Conservation (phyloP, 2,113 vertebrate genomes). For the Ctenomys sociabilis region DNA sequence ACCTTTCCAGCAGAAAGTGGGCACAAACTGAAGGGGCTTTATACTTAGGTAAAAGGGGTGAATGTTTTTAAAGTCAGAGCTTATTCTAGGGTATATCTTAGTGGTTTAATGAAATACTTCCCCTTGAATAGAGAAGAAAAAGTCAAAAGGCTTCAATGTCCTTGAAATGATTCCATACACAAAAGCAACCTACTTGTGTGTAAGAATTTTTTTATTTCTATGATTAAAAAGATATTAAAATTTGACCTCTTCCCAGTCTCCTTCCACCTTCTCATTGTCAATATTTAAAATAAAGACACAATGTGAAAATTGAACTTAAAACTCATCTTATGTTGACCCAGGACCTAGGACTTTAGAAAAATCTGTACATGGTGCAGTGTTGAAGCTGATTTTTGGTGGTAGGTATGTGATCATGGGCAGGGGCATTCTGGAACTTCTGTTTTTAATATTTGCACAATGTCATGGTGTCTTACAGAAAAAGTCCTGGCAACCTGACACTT, state of each 20-base stretch:
- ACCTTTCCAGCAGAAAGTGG: slow-evolving; percentile 10
- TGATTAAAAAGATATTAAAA: slow-evolving; percentile 61
- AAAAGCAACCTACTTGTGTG: slow-evolving; percentile 54
- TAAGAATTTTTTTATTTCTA: slow-evolving; percentile 40
- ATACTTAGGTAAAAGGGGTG: neutral
- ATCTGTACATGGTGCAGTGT: slow-evolving; percentile 69
- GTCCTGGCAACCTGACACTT: slow-evolving; percentile 42
- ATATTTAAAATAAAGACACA: slow-evolving; percentile 66
- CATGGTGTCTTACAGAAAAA: slow-evolving; percentile 61
- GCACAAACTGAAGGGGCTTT: slow-evolving; percentile 9
- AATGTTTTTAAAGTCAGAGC: neutral
- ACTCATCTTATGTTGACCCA: slow-evolving; percentile 63
- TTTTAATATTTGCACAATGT: slow-evolving; percentile 57
- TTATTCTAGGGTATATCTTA: slow-evolving; percentile 20
- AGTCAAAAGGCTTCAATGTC: neutral
- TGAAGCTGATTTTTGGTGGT: slow-evolving; percentile 49
- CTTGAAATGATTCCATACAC: slow-evolving; percentile 65
- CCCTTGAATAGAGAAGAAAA: neutral
- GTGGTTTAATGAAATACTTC: neutral
- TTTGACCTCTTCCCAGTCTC: neutral
- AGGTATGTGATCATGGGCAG: slow-evolving; percentile 44
- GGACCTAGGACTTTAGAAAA: slow-evolving; percentile 51
- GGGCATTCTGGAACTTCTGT: slow-evolving; percentile 1
- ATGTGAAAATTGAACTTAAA: slow-evolving; percentile 73
- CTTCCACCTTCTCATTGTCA: slow-evolving; percentile 19